Evolutionary conservation across 2,888 invertebrate genomes (phyloP).

Genomic region (Deilephila elpenor): DNA sequence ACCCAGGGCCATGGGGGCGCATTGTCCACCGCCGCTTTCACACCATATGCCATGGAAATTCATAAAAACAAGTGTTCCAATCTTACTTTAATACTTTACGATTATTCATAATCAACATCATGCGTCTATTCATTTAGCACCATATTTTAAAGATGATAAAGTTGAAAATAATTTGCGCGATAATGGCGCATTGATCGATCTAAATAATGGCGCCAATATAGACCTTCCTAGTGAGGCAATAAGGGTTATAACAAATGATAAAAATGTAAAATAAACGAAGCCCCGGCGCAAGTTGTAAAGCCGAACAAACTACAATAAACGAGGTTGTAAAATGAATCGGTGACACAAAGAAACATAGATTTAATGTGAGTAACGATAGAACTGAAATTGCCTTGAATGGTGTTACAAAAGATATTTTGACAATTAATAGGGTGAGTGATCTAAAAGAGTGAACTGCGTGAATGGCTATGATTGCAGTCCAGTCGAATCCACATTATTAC

Average conservation of each 20-base stretch:
- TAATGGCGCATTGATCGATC: conserved; percentile 36
- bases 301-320: conserved; percentile 66
- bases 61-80: conserved; percentile 81
- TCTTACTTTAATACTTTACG: conserved; percentile 69
- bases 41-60: conserved; percentile 83
- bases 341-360: conserved; percentile 39
- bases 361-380: conserved; percentile 38
- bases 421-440: conserved; percentile 81
- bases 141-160: conserved; percentile 43
- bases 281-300: conserved; percentile 64
- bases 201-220: conserved; percentile 37
- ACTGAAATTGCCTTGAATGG: conserved; percentile 42
- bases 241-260: conserved; percentile 45
- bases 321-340: conserved; percentile 56
- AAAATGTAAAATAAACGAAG: conserved; percentile 37
- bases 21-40: conserved; percentile 80
- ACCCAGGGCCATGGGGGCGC: conserved; percentile 69
- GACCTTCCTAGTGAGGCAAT: conserved; percentile 35
- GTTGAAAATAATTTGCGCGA: conserved; percentile 37
- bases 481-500: conserved; percentile 44
- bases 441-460: conserved; percentile 68
- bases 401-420: conserved; percentile 58
- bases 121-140: conserved; percentile 43
- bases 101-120: conserved; percentile 59
- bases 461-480: conserved; percentile 73